Base-by-base conservation (phyloP, 2,888 invertebrate species). In the Ophioninae sp. region DNA sequence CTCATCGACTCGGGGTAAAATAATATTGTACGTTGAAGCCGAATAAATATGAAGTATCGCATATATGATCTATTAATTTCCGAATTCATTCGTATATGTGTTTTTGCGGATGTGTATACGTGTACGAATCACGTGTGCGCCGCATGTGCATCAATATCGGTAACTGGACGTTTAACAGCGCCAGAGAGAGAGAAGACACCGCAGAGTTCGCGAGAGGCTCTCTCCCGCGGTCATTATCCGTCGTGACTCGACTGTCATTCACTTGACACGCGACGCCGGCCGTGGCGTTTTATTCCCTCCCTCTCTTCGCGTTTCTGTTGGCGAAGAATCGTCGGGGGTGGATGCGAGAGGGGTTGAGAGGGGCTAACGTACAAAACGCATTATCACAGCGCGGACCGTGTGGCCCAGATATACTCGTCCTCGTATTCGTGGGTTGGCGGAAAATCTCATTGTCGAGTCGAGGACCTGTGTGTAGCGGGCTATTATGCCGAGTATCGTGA, bases 221-320 rank as follows among this genome's bases (percentile, higher is more conserved):
- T 65, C 79, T 64, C 57, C 65, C 30, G 72, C 76, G 81, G 84
- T 84, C 84, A 84, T 84, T 84, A 84, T 84, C 84, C 84, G 79
- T 84, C 84, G 79, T 81, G 84, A 84, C 84, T 81, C 84, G 79
- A 81, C 84, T 81, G 81, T 84, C 84, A 81, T 84, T 84, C 81
- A 81, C 84, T 84, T 84, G 84, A 84, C 84, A 84, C 84, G 84
- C 84, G 84, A 81, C 84, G 84, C 84, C 84, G 84, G 84, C 79
- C 79, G 78, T 76, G 64, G 72, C 68, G 81, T 84, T 84, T 84
- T 84, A 79, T 81, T 76, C 76, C 39, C 61, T 62, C 44, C 30
- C 30, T 30, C 30, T 30, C 3, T 30, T 30, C 3, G 2, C 30
- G 3, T 30, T 30, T 30, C 30, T 30, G 30, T n/a, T n/a, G n/a